Conservation (phyloP, 1,140 invertebrate species). For the Cheumatopsyche charites region DNA sequence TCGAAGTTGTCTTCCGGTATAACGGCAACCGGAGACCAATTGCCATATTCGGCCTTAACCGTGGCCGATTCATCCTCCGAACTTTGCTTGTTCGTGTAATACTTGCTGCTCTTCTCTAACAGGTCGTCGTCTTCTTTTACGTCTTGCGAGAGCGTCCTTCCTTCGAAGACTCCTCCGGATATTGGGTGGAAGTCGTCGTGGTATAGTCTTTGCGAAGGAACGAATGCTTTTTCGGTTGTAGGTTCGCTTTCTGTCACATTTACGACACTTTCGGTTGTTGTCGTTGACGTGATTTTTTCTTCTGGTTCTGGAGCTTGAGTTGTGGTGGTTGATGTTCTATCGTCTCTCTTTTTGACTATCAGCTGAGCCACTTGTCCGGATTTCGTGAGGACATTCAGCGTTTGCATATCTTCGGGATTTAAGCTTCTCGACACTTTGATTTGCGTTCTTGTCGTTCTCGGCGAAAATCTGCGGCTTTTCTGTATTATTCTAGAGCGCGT, state of each 20-base stretch:
- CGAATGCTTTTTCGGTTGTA: conserved; percentile 37
- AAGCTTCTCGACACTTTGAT: conserved; percentile 78
- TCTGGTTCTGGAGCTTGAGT: conserved; percentile 52
- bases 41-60: conserved; percentile 60
- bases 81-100: conserved; percentile 58
- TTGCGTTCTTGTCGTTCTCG: conserved; percentile 69
- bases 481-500: conserved; percentile 22
- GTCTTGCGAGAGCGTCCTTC: conserved; percentile 33
- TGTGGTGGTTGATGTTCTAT: conserved; percentile 44
- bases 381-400: conserved; percentile 74
- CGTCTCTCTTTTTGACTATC: conserved; percentile 75
- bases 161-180: conserved; percentile 24
- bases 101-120: conserved; percentile 53
- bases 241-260: conserved; percentile 38
- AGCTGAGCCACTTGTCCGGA: conserved; percentile 76
- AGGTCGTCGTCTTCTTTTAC: conserved; percentile 35
- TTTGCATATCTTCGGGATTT: conserved; percentile 75
- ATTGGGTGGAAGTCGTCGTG: conserved; percentile 42
- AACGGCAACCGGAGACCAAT: conserved; percentile 61
- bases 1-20: conserved; percentile 53
- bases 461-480: conserved; percentile 49
- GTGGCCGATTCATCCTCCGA: conserved; percentile 55
- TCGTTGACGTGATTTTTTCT: conserved; percentile 40
- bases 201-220: conserved; percentile 43
- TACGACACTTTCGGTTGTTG: conserved; percentile 1